Evolutionary conservation across 2,888 invertebrate species (phyloP), one percentile per base, ranked within the genome.

Genomic region (Kryphioiulus occultus): DNA sequence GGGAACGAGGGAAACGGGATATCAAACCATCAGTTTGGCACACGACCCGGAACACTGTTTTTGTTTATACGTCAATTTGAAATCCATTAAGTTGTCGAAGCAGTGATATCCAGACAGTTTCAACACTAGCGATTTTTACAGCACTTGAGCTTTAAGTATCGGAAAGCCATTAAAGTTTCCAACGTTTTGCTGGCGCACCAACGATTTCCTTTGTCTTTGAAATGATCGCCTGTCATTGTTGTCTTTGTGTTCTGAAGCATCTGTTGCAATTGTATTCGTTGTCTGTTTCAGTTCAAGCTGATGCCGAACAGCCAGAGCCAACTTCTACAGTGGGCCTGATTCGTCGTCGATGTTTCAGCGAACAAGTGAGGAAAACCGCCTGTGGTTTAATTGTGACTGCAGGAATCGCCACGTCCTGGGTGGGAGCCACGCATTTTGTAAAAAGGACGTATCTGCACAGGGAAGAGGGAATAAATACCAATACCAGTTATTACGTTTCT

Each of bases 371-470:
- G 22, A 89, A 97, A 96, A 96, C 97, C 91, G 96, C 97, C 92
- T 96, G 95, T 91, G 97, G 97, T 87, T 94, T 97, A 89, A 96
- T 96, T 93, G 96, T 97, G 89, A 97, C 96, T 68, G 94, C 96
- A 88, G 94, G 95, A 90, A 95, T 97, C 87, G 97, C 97, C n/a
- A 95, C 95, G 12, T 95, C 96, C 19, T 98, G 97, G 97, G 97
- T 97, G 85, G 96, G 96, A 0, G 95, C 96, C n/a, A 97, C 97
- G 0, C 97, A 98, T 91, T 96, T 96, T 92, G 95, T 97, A 90
- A 97, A 97, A 92, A 95, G 96, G 91, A 94, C 97, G 91, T 97
- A 96, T 91, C 93, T 95, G 59, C 84, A 88, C 68, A 85, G 88
- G 22, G 42, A 85, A 47, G 85, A 44, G 88, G 30, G 22, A 35